Evolutionary conservation across 2,888 invertebrate species (phyloP).

Genomic region (Macrosiphum euphorbiae): DNA sequence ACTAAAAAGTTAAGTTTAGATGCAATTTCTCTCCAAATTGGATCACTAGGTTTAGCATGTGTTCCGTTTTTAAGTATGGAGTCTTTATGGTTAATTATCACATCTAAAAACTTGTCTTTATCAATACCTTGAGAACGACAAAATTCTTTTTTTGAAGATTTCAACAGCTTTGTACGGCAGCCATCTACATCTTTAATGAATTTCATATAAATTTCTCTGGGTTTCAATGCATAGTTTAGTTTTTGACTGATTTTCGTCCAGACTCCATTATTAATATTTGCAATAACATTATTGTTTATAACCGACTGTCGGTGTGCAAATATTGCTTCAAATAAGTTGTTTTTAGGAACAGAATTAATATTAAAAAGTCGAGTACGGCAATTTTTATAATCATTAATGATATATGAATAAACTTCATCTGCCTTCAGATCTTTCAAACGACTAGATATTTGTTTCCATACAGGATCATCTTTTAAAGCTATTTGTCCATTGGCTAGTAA

Average conservation of each 20-base stretch:
- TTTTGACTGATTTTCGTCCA: slow-evolving; percentile 58
- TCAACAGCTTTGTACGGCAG: slow-evolving; percentile 39
- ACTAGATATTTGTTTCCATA: slow-evolving; percentile 52
- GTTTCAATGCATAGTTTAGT: slow-evolving; percentile 33
- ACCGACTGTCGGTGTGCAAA: slow-evolving; percentile 38
- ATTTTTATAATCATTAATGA: slow-evolving; percentile 47
- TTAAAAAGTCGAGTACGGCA: slow-evolving; percentile 39
- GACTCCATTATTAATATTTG: slow-evolving; percentile 55
- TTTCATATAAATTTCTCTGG: slow-evolving; percentile 41
- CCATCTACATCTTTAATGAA: slow-evolving; percentile 43
- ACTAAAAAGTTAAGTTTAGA: slow-evolving; percentile 49
- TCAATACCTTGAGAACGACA: slow-evolving; percentile 31
- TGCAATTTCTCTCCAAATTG: slow-evolving; percentile 54
- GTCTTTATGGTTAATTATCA: slow-evolving; percentile 44
- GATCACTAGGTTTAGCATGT: slow-evolving; percentile 57
- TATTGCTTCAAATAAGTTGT: slow-evolving; percentile 43
- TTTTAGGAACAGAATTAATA: background rate
- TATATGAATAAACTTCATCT: slow-evolving; percentile 48
- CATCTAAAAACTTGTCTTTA: slow-evolving; percentile 52
- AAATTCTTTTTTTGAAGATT: slow-evolving; percentile 34
- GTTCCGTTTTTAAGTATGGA: slow-evolving; percentile 48
- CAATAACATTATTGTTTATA: slow-evolving; percentile 29
- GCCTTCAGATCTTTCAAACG: slow-evolving; percentile 38
- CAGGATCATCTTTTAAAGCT: slow-evolving; percentile 22
- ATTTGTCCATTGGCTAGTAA: slow-evolving; percentile 36